Base-by-base conservation (phyloP, 2,888 invertebrate species). In the Eupithecia pulchellata region DNA sequence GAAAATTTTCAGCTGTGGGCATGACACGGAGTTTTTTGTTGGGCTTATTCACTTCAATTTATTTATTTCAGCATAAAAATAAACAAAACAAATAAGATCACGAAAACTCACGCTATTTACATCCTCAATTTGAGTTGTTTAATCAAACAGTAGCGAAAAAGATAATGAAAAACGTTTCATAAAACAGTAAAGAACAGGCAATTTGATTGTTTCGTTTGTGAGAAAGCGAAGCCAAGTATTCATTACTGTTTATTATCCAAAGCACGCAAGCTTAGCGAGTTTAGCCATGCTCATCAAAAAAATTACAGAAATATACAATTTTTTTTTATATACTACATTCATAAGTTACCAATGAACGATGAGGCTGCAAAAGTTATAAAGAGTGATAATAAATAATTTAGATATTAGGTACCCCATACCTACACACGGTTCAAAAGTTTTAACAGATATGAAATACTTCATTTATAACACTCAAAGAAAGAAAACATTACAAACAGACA, bases 151-250 rank as follows among this genome's bases (percentile, higher is more conserved):
- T 11, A 20, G 4, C 3, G 11, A 47, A 52, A 52, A 52, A 52
- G 52, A 52, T 11, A 25, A 13, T 52, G 52, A 4, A 52, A 52
- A 52, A 25, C 52, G 13, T 25, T 52, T 52, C n/a, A 52, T 25
- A 13, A 52, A 52, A 52, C 52, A 25, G 4, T 52, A 13, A 47
- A 47, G 47, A 47, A 25, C 52, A 52, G 52, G 13, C 52, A 52
- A 52, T 1, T 52, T 52, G 52, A 52, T 52, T 52, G 52, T 52
- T 52, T 13, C 25, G 25, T 52, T 52, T 52, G 52, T 52, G 20
- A 52, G 47, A 52, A 52, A 8, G 25, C 52, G 52, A 52, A 52
- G 13, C 25, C 52, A 52, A 52, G 25, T 13, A 52, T 52, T 25
- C 20, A 52, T 47, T 47, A 47, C 4, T 52, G 52, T 52, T 52